Evolutionary conservation across 2,797 vertebrate species (phyloP), one percentile per base, ranked within the genome.

Genomic region (Hydrocynus forskahlii): DNA sequence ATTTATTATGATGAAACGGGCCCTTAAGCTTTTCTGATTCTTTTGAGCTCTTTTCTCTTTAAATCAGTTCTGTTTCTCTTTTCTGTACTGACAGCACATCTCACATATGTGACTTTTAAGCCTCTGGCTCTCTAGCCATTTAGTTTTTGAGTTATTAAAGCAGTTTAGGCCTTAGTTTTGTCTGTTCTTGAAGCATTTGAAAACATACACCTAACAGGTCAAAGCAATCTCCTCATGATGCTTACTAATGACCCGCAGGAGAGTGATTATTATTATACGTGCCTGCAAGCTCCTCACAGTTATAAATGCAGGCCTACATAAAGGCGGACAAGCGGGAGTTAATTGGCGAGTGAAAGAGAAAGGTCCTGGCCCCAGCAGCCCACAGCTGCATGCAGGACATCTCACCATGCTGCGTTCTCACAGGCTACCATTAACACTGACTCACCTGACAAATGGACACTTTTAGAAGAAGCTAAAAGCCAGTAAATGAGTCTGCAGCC

Each of bases 371-470:
- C 29, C 52, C 21, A 4, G 70, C 21, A 25, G 45, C 45, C 67
- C 67, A 69, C 67, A 69, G 48, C 45, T 7, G 16, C 48, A 25
- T 40, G 45, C 43, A n/a, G 13, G 40, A 79, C 16, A n/a, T 17
- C 70, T 12, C 60, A 25, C 12, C 59, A 23, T 23, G 60, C 63
- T 21, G 9, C 14, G 1, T 67, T 78, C 19, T 60, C 38, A 23
- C 55, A 64, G 12, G 25, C 45, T 13, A 52, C 57, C 45, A 64
- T 79, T 72, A 72, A 25, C 45, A 14, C 55, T 40, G 57, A 54
- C 78, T 63, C 78, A 72, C 57, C 59, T 64, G 43, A 68, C 45
- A 48, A 80, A 74, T 55, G 48, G 48, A 43, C 21, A 55, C 29
- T 40, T 52, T 5, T 38, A 29, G 19, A 16, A 3, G 48, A 19